These are phyloP conservation scores for Sisyra terminalis DNA, from an alignment of 2,888 invertebrate species.

Conservation along the genomic window DNA sequence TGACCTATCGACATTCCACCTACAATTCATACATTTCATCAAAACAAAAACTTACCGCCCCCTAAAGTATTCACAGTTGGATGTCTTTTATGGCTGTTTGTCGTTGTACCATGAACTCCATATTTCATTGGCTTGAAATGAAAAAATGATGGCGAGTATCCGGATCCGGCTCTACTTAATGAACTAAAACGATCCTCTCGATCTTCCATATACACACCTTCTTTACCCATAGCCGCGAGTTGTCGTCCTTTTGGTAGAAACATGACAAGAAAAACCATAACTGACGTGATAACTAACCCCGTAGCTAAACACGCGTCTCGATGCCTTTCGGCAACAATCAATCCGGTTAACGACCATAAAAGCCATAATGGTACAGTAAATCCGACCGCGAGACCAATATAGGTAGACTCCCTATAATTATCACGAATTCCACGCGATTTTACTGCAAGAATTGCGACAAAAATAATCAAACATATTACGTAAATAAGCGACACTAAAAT, in stretches of 20 bases:
- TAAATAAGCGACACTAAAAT: constrained; percentile 65
- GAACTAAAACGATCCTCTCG: constrained; percentile 72
- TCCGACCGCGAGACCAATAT: constrained; percentile 77
- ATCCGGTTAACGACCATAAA: constrained; percentile 69
- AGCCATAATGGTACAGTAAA: constrained; percentile 77
- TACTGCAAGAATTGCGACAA: constrained; percentile 70
- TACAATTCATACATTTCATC: not conserved
- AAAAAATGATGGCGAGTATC: constrained; percentile 83
- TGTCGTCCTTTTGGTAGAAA: constrained; percentile 87
- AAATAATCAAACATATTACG: constrained; percentile 67
- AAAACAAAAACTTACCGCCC: constrained; percentile 16
- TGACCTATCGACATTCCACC: no score
- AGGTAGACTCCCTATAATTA: constrained; percentile 85
- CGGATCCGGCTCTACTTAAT: constrained; percentile 57
- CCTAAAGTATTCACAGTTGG: constrained; percentile 22
- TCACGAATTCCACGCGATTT: constrained; percentile 79
- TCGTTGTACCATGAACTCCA: constrained; percentile 22
- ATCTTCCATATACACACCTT: constrained; percentile 67
- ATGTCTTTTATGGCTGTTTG: constrained; percentile 17
- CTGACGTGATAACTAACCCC: constrained; percentile 70
- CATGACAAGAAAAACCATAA: constrained; percentile 80
- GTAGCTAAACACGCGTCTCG: constrained; percentile 81
- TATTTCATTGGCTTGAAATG: constrained; percentile 82
- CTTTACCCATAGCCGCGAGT: constrained; percentile 80
- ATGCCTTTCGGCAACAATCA: constrained; percentile 60